Evolutionary conservation across 2,113 vertebrate species (phyloP).

Genomic region (Bufo bufo): DNA sequence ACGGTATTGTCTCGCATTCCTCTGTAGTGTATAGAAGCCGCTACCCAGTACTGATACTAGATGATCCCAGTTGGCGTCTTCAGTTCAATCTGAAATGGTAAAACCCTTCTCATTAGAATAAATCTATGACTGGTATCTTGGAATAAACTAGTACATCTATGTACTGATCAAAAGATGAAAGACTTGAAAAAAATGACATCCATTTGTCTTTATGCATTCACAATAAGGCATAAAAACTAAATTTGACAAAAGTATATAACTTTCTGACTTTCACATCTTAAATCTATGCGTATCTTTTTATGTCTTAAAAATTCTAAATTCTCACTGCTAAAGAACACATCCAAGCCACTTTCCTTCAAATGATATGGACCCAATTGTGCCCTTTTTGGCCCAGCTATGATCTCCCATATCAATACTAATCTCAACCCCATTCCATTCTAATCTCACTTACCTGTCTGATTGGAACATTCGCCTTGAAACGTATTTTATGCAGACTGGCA

Average conservation of each 20-base stretch:
- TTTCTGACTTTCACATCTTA: too few relatives aligned
- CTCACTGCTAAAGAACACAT: too few relatives aligned
- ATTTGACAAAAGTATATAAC: background rate
- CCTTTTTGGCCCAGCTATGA: too few relatives aligned
- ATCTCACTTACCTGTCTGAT: too few relatives aligned
- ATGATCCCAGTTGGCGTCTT: background rate
- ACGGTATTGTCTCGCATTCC: slow-evolving; percentile 12
- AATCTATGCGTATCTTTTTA: too few relatives aligned
- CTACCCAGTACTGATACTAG: background rate
- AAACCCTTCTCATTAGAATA: background rate
- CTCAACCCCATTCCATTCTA: too few relatives aligned
- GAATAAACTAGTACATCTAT: background rate
- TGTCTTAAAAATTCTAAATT: too few relatives aligned
- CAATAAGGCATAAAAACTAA: background rate
- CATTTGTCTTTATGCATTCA: background rate
- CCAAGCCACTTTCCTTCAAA: too few relatives aligned
- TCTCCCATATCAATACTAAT: too few relatives aligned
- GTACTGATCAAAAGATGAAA: background rate
- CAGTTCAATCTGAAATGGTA: background rate
- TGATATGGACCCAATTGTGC: too few relatives aligned
- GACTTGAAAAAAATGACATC: background rate
- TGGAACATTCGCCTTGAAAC: too few relatives aligned
- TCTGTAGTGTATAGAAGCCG: background rate
- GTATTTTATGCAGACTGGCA: too few relatives aligned
- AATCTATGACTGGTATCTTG: background rate